Conservation (phyloP, 2,113 vertebrate genomes). For the Phycodurus eques region DNA sequence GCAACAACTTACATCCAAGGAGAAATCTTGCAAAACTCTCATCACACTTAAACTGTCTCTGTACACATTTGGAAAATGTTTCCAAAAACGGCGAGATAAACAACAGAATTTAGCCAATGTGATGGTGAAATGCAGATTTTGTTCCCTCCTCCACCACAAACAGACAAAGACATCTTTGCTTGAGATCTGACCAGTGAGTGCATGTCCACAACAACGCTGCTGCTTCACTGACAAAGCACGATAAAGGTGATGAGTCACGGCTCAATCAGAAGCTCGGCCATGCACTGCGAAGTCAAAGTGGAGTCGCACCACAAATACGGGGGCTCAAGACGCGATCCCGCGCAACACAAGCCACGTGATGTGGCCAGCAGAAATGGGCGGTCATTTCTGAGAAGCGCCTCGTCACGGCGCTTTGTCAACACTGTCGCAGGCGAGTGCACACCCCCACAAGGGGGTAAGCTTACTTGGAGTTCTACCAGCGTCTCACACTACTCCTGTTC, state of each 20-base stretch:
- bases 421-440: conserved; percentile 6
- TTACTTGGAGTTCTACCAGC: conserved; percentile 65
- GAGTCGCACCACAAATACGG: conserved; percentile 21
- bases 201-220: conserved; percentile 7
- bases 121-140: not conserved
- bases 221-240: conserved; percentile 6
- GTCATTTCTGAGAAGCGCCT: conserved; percentile 27
- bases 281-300: conserved; percentile 31
- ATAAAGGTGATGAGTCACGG: conserved; percentile 26
- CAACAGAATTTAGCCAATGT: conserved; percentile 9
- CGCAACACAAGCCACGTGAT: not conserved
- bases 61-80: not conserved
- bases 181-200: not conserved
- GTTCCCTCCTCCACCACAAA: not conserved
- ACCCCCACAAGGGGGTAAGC: conserved; percentile 22
- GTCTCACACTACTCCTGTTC: conserved; percentile 53
- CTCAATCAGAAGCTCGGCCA: conserved; percentile 30
- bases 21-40: not conserved
- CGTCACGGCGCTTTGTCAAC: conserved; percentile 4
- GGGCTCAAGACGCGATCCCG: not conserved
- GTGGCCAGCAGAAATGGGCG: conserved; percentile 21
- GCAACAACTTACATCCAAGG: conserved; percentile 36
- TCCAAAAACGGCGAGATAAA: conserved; percentile 11
- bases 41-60: not conserved
- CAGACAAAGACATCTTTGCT: not conserved